These are phyloP conservation scores for Hassar affinis DNA, from an alignment of 2,113 vertebrate genomes.

Conservation along the genomic window DNA sequence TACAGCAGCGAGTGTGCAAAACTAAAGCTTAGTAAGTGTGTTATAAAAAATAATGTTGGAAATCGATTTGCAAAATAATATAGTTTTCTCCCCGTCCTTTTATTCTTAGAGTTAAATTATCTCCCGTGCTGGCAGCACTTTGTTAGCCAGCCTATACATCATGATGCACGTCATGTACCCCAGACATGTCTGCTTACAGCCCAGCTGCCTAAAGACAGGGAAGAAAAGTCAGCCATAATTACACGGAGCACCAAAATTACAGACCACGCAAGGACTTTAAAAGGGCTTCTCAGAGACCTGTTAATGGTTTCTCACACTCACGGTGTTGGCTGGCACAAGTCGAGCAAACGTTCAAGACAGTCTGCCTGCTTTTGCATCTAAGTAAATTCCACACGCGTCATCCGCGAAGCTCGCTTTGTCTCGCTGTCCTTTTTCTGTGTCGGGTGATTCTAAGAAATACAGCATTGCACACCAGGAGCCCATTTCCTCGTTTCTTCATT, in stretches of 20 bases:
- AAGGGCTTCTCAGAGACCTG: constrained; percentile 46
- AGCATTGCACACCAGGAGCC: background rate
- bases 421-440: constrained; percentile 1
- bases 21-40: background rate
- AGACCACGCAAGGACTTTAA: background rate
- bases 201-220: background rate
- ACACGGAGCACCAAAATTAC: background rate
- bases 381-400: background rate
- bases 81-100: background rate
- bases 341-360: background rate
- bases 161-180: background rate
- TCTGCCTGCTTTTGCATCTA: background rate
- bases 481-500: background rate
- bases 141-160: background rate
- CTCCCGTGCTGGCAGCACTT: background rate
- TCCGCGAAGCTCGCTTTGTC: background rate
- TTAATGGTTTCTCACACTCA: constrained; percentile 53
- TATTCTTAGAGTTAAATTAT: too few relatives aligned
- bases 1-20: background rate
- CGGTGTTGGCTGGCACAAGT: background rate
- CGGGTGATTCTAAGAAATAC: background rate
- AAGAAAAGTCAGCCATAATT: background rate
- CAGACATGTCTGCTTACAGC: background rate
- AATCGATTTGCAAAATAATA: background rate
- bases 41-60: too few relatives aligned